phyloP scores from a whole-genome alignment of 2,888 invertebrate genomes.

The Tenthredo livida region DNA sequence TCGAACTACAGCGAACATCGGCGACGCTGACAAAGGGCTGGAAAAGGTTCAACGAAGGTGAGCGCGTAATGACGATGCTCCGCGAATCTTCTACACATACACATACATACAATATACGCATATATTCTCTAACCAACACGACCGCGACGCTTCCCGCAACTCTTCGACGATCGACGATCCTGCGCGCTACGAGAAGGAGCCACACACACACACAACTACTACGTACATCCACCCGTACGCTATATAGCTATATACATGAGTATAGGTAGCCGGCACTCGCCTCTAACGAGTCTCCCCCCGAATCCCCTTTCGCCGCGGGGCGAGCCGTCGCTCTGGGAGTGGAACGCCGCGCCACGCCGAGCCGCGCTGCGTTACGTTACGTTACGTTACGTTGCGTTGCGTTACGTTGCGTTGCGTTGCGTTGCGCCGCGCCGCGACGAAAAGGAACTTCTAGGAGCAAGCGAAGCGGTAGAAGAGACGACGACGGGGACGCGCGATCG shows the following conservation, averaged over 20 bases:
- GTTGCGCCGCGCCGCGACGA: conserved; percentile 13
- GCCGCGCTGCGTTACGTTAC: not conserved
- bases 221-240: not conserved
- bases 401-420: conserved; percentile 56
- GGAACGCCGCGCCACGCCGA: conserved; percentile 46
- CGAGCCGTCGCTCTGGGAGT: conserved; percentile 56
- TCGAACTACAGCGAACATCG: conserved; percentile 8
- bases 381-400: conserved; percentile 16
- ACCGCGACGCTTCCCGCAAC: conserved; percentile 5
- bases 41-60: conserved; percentile 24
- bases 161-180: conserved; percentile 33
- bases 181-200: not conserved
- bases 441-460: conserved; percentile 54
- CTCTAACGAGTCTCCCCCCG: conserved; percentile 41
- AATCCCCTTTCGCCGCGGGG: conserved; percentile 53
- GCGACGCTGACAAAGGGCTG: conserved; percentile 30
- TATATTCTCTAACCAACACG: not conserved
- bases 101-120: not conserved
- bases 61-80: conserved; percentile 31
- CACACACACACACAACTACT: not conserved
- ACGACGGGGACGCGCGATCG: conserved; percentile 62
- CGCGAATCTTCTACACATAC: not conserved
- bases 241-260: not conserved
- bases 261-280: conserved; percentile 46
- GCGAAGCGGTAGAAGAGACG: conserved; percentile 59